These are phyloP conservation scores for Tragelaphus strepsiceros DNA, from an alignment of 2,113 vertebrate species.

Conservation along the genomic window DNA sequence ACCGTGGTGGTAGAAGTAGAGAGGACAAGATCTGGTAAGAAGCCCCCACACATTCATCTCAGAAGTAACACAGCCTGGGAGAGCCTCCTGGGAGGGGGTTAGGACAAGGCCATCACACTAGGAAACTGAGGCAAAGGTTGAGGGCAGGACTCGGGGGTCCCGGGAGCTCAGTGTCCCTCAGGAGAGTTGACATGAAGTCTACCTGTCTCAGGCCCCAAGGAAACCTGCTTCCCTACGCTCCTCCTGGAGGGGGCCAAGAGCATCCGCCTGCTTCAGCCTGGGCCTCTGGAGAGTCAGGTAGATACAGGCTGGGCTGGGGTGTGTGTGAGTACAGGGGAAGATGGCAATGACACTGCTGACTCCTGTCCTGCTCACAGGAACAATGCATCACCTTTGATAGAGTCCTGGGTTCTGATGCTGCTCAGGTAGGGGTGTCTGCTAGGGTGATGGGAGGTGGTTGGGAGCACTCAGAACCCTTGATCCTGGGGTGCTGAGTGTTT, in stretches of 20 bases:
- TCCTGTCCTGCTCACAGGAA: conserved; percentile 47
- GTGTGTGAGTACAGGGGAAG: neutral
- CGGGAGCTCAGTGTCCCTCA: neutral
- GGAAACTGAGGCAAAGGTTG: neutral
- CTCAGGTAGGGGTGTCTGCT: conserved; percentile 62
- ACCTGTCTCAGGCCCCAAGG: conserved; percentile 17
- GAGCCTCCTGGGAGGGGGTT: neutral
- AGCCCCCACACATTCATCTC: neutral
- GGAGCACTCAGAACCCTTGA: neutral
- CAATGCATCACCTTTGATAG: conserved; percentile 65
- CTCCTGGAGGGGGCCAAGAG: conserved; percentile 15
- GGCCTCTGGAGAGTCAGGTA: conserved; percentile 7
- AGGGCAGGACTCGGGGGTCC: neutral
- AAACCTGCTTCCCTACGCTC: neutral
- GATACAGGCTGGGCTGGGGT: neutral
- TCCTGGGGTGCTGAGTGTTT: neutral
- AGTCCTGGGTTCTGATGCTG: conserved; percentile 59
- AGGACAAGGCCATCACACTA: neutral
- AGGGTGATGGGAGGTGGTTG: neutral
- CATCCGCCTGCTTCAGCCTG: neutral
- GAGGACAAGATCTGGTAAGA: conserved; percentile 13
- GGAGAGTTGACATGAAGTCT: neutral
- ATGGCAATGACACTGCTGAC: neutral
- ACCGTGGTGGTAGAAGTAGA: conserved; percentile 29
- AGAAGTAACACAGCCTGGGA: neutral